Conservation (phyloP, 2,888 invertebrate genomes). For the Limnephilus auricula region DNA sequence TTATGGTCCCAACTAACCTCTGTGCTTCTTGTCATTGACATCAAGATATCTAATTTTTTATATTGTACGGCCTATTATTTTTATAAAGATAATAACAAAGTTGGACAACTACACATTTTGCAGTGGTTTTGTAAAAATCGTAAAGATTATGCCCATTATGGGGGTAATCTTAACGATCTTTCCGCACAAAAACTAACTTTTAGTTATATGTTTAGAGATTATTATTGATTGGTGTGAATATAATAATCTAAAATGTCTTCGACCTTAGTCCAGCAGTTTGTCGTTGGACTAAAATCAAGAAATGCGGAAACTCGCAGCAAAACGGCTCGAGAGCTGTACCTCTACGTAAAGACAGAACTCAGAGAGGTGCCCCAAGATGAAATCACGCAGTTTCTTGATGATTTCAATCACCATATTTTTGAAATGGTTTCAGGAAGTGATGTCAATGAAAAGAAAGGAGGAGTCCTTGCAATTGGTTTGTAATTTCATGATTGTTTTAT, state of each 20-base stretch:
- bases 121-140: background rate
- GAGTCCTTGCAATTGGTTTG: conserved; percentile 93
- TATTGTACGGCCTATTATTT: no score
- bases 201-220: conserved; percentile 12
- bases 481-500: conserved; percentile 53
- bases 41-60: no score
- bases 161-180: background rate
- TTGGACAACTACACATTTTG: background rate
- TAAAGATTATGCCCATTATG: background rate
- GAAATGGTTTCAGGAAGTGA: conserved; percentile 97
- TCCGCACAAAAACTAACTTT: background rate
- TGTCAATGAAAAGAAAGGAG: conserved; percentile 96
- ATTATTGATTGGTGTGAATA: conserved; percentile 23
- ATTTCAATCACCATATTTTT: conserved; percentile 96
- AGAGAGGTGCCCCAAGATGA: conserved; percentile 94
- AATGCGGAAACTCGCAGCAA: conserved; percentile 90
- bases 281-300: conserved; percentile 91
- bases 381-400: conserved; percentile 93
- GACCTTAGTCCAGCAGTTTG: conserved; percentile 86
- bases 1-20: no score
- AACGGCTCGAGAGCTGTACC: conserved; percentile 92
- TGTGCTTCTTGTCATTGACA: no score
- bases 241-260: conserved; percentile 74
- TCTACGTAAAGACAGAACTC: conserved; percentile 93
- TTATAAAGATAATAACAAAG: background rate